Conservation (phyloP, 2,888 invertebrate species). For the Oligia fasciuncula region DNA sequence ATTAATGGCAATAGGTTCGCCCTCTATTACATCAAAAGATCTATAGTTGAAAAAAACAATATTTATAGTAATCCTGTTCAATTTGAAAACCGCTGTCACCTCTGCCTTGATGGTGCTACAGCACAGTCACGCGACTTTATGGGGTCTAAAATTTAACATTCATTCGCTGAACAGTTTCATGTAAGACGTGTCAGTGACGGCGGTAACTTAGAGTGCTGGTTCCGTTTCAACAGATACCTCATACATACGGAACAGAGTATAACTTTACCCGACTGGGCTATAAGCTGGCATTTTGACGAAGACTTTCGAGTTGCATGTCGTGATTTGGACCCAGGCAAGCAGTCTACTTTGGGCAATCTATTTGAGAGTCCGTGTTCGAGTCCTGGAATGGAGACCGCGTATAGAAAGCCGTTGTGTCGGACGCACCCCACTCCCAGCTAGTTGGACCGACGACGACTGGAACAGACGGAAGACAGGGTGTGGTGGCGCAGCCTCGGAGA, state of each 20-base stretch:
- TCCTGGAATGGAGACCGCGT: neutral
- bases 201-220: slow-evolving; percentile 48
- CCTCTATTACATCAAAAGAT: neutral
- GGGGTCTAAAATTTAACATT: slow-evolving; percentile 28
- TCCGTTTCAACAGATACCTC: slow-evolving; percentile 13
- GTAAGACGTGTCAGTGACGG: slow-evolving; percentile 12
- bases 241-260: neutral
- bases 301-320: neutral
- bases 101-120: slow-evolving; percentile 1
- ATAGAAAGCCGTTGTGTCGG: neutral
- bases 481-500: neutral
- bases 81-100: neutral
- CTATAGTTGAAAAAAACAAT: neutral
- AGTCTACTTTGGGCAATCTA: neutral
- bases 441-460: neutral
- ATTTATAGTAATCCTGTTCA: neutral
- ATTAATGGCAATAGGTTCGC: neutral
- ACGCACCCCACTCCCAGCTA: neutral
- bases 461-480: neutral
- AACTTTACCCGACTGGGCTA: neutral
- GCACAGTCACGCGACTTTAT: neutral
- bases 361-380: neutral
- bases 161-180: slow-evolving; percentile 17
- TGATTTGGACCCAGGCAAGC: neutral
- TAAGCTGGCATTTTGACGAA: neutral